Conservation (phyloP, 2,888 invertebrate species). For the Stictocephala bisonia region DNA sequence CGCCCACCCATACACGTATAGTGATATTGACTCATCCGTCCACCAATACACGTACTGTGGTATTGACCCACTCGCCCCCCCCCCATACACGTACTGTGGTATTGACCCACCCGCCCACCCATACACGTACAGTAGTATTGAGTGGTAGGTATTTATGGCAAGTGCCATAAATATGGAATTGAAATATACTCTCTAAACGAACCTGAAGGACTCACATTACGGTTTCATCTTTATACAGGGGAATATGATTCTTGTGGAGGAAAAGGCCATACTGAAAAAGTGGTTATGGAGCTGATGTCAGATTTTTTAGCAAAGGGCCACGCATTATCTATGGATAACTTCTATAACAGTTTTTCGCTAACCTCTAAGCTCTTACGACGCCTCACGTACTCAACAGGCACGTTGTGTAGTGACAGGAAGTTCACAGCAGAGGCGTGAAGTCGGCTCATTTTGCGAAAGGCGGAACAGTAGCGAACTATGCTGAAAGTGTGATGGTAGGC, state of each 20-base stretch:
- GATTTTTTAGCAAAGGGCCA: slow-evolving; percentile 50
- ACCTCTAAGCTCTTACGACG: slow-evolving; percentile 1
- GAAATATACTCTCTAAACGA: slow-evolving; percentile 62
- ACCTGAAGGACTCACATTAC: slow-evolving; percentile 60
- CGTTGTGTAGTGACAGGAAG: background rate
- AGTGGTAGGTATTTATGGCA: no score
- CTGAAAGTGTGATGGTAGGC: slow-evolving; percentile 2
- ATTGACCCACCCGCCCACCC: no score
- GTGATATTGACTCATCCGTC: no score
- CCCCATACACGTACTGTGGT: no score
- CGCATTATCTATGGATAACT: slow-evolving; percentile 44
- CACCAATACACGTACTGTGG: no score
- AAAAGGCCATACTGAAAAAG: slow-evolving; percentile 47
- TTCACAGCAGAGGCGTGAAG: background rate
- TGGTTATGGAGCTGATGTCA: slow-evolving; percentile 45
- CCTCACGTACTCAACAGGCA: slow-evolving; percentile 10
- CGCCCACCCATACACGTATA: no score
- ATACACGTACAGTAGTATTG: no score
- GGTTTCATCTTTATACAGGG: slow-evolving; percentile 57
- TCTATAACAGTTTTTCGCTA: slow-evolving; percentile 20
- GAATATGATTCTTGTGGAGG: slow-evolving; percentile 53
- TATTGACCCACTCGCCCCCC: no score
- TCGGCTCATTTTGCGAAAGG: background rate
- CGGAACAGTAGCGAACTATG: slow-evolving; percentile 47
- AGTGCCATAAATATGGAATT: slow-evolving; percentile 60